Conservation (phyloP, 2,888 invertebrate species). For the Onchidella celtica region DNA sequence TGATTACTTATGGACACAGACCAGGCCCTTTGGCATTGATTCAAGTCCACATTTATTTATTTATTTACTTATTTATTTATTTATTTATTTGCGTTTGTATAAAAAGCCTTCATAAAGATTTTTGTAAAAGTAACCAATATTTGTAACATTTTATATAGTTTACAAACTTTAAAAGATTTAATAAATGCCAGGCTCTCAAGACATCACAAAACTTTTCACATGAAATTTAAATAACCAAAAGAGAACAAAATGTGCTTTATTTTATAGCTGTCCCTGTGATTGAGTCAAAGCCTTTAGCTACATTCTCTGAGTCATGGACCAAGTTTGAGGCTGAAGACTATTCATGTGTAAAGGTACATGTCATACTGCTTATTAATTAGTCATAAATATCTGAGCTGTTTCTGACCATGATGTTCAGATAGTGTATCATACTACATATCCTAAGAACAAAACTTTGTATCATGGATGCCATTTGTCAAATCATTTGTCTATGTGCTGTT, state of each 20-base stretch:
- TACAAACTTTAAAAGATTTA: background rate
- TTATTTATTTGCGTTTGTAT: slow-evolving; percentile 12
- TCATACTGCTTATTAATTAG: too few relatives aligned
- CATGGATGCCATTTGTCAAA: too few relatives aligned
- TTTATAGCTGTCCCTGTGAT: slow-evolving; percentile 18
- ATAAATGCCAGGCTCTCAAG: background rate
- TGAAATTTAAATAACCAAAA: too few relatives aligned
- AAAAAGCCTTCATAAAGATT: background rate
- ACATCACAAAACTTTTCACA: slow-evolving; percentile 14
- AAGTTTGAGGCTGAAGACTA: slow-evolving; percentile 32
- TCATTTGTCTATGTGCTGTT: too few relatives aligned
- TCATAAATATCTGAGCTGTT: too few relatives aligned
- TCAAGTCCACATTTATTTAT: too few relatives aligned
- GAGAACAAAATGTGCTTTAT: too few relatives aligned
- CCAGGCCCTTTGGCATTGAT: too few relatives aligned
- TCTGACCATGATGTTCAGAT: too few relatives aligned
- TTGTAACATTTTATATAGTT: background rate
- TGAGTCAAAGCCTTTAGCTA: slow-evolving; percentile 49
- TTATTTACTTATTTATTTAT: too few relatives aligned
- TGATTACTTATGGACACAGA: too few relatives aligned
- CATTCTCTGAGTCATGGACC: slow-evolving; percentile 48
- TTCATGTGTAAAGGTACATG: slow-evolving; percentile 30
- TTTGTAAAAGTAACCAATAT: background rate
- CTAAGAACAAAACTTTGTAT: background rate
- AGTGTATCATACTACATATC: too few relatives aligned